phyloP scores from a whole-genome alignment of 2,888 invertebrate species.

The Nipponacmea schrenckii region DNA sequence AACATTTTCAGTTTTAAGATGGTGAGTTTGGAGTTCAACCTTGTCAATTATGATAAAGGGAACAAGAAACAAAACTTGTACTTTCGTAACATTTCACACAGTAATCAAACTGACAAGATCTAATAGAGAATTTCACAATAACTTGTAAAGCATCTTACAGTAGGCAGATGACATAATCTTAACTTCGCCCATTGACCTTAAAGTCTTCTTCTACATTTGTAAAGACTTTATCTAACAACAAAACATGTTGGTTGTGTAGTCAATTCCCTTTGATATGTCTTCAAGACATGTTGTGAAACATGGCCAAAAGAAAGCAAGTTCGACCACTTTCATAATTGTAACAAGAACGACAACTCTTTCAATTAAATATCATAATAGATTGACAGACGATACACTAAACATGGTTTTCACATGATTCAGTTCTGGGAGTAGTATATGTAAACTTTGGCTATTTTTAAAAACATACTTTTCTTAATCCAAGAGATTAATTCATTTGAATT shows the following conservation, averaged over 20 bases:
- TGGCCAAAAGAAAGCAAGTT: background rate
- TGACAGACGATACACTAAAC: no score
- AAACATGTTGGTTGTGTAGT: background rate
- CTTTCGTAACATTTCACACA: background rate
- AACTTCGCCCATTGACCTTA: constrained; percentile 4
- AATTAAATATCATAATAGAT: no score
- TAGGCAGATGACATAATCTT: background rate
- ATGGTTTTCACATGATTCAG: no score
- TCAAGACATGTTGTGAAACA: background rate
- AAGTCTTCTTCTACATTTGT: background rate
- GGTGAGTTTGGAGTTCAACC: no score
- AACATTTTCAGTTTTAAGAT: no score
- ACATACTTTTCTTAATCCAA: no score
- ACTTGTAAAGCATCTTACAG: no score
- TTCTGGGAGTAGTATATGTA: no score
- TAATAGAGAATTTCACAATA: background rate
- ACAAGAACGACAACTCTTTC: no score
- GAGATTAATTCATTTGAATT: no score
- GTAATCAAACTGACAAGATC: background rate
- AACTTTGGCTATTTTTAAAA: no score
- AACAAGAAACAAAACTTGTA: background rate
- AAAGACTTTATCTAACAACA: background rate
- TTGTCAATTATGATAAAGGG: no score
- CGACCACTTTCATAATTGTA: background rate
- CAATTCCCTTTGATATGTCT: background rate